phyloP scores from a whole-genome alignment of 2,113 vertebrate species.

The Prinia subflava region DNA sequence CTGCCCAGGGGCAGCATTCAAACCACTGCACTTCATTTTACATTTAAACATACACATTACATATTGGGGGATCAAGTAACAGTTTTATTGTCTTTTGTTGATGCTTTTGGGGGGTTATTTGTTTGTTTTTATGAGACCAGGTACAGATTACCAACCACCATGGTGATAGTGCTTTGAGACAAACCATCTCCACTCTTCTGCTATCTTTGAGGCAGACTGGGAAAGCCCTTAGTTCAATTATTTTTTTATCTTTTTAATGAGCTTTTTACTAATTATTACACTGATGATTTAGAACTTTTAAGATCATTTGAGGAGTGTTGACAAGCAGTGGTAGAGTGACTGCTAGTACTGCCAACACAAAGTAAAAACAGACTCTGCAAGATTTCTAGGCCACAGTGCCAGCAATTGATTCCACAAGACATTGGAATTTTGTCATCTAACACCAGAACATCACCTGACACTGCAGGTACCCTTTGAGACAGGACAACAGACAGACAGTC shows the following conservation, averaged over 20 bases:
- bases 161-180: neutral
- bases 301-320: neutral
- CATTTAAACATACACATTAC: neutral
- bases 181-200: neutral
- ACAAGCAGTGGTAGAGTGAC: neutral
- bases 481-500: neutral
- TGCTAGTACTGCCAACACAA: neutral
- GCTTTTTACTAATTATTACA: neutral
- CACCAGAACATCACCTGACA: neutral
- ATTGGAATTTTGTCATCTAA: neutral
- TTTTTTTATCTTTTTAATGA: neutral
- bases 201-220: neutral
- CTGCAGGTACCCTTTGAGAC: neutral
- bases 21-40: neutral
- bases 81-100: neutral
- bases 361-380: neutral
- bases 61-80: neutral
- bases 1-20: neutral
- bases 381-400: neutral
- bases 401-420: rapidly evolving
- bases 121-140: neutral
- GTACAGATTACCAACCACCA: neutral
- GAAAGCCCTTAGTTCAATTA: neutral
- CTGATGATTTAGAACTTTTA: neutral
- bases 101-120: neutral